These are phyloP conservation scores for Rhipidura dahli DNA, from an alignment of 2,113 vertebrate species.

Conservation along the genomic window DNA sequence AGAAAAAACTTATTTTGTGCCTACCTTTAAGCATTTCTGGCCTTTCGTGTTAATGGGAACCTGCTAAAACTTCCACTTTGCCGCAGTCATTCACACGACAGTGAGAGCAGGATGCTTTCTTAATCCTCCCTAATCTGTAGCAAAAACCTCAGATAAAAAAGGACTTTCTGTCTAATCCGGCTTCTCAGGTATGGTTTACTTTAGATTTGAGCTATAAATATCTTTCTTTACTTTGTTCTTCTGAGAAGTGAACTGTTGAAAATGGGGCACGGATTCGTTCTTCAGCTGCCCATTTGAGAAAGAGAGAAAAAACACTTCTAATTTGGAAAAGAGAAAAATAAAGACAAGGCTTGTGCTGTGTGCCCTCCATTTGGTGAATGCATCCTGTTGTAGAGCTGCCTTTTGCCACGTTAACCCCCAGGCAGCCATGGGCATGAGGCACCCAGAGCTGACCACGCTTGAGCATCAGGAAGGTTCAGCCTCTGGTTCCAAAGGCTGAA, in stretches of 20 bases:
- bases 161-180: constrained; percentile 58
- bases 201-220: constrained; percentile 59
- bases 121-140: constrained; percentile 68
- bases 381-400: background rate
- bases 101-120: constrained; percentile 43
- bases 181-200: constrained; percentile 64
- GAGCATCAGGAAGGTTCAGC: background rate
- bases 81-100: background rate
- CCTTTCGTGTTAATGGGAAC: constrained; percentile 44
- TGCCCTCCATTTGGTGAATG: background rate
- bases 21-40: background rate
- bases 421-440: background rate
- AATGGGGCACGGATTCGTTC: background rate
- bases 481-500: background rate
- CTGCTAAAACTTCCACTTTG: constrained; percentile 49
- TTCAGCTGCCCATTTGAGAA: background rate
- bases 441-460: background rate
- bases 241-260: constrained; percentile 36
- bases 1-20: constrained; percentile 13
- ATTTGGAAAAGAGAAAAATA: background rate
- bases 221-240: constrained; percentile 38
- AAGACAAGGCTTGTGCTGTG: background rate
- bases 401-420: background rate
- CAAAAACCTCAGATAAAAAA: constrained; percentile 67
- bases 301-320: background rate